Evolutionary conservation across 2,888 invertebrate genomes (phyloP).

Genomic region (Watsonalla binaria): DNA sequence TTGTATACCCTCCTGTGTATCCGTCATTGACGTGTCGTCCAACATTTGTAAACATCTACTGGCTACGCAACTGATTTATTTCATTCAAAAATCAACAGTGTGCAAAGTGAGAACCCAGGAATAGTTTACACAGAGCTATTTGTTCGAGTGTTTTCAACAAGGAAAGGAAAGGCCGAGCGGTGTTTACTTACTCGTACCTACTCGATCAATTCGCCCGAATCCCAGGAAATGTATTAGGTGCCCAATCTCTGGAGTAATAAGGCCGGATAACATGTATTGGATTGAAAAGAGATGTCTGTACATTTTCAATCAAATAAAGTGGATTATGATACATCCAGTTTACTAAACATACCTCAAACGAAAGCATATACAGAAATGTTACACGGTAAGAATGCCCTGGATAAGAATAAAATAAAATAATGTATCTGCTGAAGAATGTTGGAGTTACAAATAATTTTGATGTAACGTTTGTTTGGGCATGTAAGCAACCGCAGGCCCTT

Average conservation of each 20-base stretch:
- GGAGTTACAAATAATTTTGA: no score
- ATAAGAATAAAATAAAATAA: no score
- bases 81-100: no score
- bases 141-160: background rate
- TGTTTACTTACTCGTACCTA: constrained; percentile 1
- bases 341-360: background rate
- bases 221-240: constrained; percentile 1
- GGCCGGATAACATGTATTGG: background rate
- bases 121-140: background rate
- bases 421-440: no score
- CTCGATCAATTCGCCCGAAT: background rate
- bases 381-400: no score
- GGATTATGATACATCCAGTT: background rate
- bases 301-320: background rate
- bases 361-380: background rate
- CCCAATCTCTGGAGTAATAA: background rate
- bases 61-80: no score
- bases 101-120: no score
- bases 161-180: background rate
- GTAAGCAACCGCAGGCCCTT: no score
- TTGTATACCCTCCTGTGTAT: no score
- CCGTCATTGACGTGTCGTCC: no score
- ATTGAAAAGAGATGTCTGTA: background rate
- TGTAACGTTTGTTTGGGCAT: no score
- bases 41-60: no score